Percentiles rank a stretch among this genome's conserved stretches.
These are phyloP conservation scores for Telmatochromis brichardi DNA, from an alignment of 2,113 vertebrate genomes.

Conservation along the genomic window DNA sequence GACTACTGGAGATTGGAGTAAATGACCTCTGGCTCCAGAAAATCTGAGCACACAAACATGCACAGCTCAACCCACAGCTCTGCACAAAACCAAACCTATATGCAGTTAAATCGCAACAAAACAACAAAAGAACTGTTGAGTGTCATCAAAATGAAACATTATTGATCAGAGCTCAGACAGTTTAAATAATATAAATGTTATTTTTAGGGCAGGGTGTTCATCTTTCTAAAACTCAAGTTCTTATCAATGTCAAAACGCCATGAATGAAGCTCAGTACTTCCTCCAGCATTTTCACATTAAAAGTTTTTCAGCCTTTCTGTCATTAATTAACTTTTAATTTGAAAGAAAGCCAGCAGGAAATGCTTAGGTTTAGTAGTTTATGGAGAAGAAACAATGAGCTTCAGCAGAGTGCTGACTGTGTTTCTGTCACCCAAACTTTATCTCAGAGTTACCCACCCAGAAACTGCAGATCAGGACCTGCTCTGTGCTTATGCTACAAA, in stretches of 20 bases:
- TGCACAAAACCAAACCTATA: neutral
- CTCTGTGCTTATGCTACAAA: fast-evolving
- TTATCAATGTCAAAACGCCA: neutral
- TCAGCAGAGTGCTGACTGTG: neutral
- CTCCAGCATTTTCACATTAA: fast-evolving
- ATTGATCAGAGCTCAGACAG: fast-evolving
- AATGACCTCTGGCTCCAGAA: neutral
- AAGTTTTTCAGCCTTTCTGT: fast-evolving
- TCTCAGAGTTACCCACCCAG: fast-evolving
- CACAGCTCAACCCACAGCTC: neutral
- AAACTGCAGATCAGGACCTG: fast-evolving
- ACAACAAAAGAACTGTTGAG: neutral
- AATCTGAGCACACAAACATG: neutral
- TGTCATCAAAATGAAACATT: fast-evolving
- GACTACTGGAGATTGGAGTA: neutral
- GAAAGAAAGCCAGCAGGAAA: neutral
- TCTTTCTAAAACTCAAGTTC: fast-evolving
- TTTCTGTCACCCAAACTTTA: neutral
- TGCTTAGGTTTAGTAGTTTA: neutral
- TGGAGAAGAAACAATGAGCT: neutral
- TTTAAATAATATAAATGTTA: neutral
- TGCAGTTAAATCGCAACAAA: fast-evolving
- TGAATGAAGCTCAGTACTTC: neutral
- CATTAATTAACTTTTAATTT: neutral
- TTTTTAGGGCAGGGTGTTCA: neutral